Evolutionary conservation across 2,113 vertebrate genomes (phyloP), one percentile per base, ranked within the genome.

Genomic region (Marcusenius ussheri): DNA sequence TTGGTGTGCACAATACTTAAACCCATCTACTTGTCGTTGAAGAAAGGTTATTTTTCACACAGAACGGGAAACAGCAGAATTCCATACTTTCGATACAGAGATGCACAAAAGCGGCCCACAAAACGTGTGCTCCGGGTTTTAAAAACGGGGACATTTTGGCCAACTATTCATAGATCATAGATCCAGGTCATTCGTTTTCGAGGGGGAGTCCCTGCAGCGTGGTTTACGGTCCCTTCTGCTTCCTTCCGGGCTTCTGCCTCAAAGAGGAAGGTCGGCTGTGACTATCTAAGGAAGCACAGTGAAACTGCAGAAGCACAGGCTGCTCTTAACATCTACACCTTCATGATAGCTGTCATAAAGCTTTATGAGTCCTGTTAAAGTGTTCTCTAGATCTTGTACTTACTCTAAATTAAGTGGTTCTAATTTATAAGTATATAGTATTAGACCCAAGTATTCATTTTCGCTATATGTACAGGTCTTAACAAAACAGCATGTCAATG

Each of bases 161-260:
- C 17, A 45, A 5, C 35, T 88, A 88, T 88, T 88, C 56, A 88
- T 88, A 88, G 85, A 84, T 11, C 87, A 21, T 45, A 24, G 50
- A 87, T 87, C 45, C 50, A 88, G 87, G 53, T 88, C 87, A 88
- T 45, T 66, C 35, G 45, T 47, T 86, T 86, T 86, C 46, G 24
- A 87, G 3, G 50, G 47, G 27, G 39, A 35, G 17, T 21, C 87
- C 56, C 66, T 88, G 35, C 39, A 24, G 53, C 4, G 1, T 8
- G 11, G 19, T 66, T 88, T 46, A 11, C 53, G 11, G 53, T 15
- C 58, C 51, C 17, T 49, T 17, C n/a, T 53, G 27, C 49, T 56
- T 5, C 27, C 24, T 53, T 87, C 49, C 19, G 15, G 10, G 24
- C 47, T 27, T 51, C 6, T n/a, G 80, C 45, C 80, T 42, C 80